These are phyloP conservation scores for Saxidomus purpurata DNA, from an alignment of 1,140 invertebrate species.

Conservation along the genomic window DNA sequence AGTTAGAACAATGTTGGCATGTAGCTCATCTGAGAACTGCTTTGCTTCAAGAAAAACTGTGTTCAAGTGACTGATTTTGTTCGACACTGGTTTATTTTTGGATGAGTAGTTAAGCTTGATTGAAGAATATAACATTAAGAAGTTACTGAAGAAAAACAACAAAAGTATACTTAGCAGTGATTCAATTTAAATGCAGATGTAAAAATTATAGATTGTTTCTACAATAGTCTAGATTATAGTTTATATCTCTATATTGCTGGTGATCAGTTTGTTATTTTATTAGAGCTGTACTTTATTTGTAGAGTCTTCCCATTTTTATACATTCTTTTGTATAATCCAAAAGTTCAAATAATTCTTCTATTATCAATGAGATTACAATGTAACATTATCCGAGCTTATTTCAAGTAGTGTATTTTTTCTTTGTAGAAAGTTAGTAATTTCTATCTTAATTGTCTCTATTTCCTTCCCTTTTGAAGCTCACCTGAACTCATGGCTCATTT, in stretches of 20 bases:
- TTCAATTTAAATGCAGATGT: slow-evolving; percentile 14
- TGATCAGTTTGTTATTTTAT: slow-evolving; percentile 1
- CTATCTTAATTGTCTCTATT: no score
- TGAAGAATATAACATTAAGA: not conserved
- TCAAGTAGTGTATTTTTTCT: not conserved
- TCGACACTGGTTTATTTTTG: no score
- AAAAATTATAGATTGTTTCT: slow-evolving; percentile 3
- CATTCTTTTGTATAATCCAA: not conserved
- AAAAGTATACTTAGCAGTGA: no score
- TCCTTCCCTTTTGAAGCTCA: not conserved
- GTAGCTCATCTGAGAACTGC: no score
- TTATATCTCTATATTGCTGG: slow-evolving; percentile 31
- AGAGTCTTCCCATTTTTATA: not conserved
- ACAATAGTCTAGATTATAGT: slow-evolving; percentile 26
- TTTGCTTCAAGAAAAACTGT: no score
- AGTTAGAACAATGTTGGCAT: no score
- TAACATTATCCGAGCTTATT: not conserved
- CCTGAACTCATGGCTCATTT: no score
- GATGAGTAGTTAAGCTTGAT: no score
- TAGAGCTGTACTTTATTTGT: slow-evolving; percentile 19
- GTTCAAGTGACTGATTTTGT: no score
- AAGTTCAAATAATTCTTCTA: slow-evolving; percentile 16
- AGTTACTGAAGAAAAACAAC: not conserved
- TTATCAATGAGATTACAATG: not conserved
- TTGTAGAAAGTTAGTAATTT: not conserved